Evolutionary conservation across 2,113 vertebrate genomes (phyloP), one percentile per base, ranked within the genome.

Genomic region (Sinocyclocheilus maitianheensis): DNA sequence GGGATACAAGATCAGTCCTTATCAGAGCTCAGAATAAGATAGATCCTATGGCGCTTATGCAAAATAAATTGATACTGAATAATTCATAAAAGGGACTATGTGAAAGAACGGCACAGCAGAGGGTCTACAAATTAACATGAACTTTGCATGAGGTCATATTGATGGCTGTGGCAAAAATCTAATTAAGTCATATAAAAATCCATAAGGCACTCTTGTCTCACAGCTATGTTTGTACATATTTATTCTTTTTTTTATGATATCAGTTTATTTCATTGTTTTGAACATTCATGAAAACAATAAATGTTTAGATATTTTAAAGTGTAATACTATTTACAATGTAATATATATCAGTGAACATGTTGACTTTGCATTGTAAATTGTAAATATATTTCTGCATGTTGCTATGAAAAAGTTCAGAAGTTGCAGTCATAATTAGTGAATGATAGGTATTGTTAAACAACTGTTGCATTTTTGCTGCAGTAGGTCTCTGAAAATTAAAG

Each of bases 21-120:
- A 80, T 63, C 20, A n/a, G 6, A 46, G 12, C 22, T 62, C n/a
- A n/a, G 34, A 46, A 80, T 46, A 16, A 16, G 55, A 80, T 16
- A 5, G 7, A 80, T 63, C 55, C 22, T 80, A 60, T 79, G 30
- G 30, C 3, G 77, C 53, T 79, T n/a, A 79, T 79, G 77, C 53
- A 79, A 79, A 79, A 79, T 60, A 60, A 79, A 79, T 60, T 60
- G 53, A 79, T 40, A 40, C 8, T 79, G 77, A 79, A 79, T 60
- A n/a, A 60, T 79, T 79, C 11, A 79, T 79, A 79, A 79, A n/a
- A 79, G 77, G 30, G 53, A 34, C 11, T 6, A 22, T 14, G 18
- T 51, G 24, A 34, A 60, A 58, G 77, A 79, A 40, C 20, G 30
- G 26, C 78, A 80, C 58, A 26, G 55, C 22, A 37, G 53, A 60